Base-by-base conservation (phyloP, 2,888 invertebrate genomes). In the Flexamia atlantica region DNA sequence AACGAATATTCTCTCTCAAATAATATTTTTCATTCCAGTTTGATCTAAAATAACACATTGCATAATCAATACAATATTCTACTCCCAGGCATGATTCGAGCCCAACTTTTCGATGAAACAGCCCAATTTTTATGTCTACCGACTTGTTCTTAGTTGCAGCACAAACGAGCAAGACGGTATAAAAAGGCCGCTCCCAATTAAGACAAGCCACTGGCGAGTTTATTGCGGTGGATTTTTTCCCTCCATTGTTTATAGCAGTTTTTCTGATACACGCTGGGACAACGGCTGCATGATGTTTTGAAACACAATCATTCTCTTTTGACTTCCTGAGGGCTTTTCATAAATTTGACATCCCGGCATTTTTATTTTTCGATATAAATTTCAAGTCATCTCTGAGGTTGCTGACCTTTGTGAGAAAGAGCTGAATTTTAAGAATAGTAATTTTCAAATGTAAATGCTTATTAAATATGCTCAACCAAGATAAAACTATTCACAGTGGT, bases 161-260 rank as follows among this genome's bases (percentile, higher is more conserved):
- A 64, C 28, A 20, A 30, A 28, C 64, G 14, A 30, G 25, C 28
- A 10, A 9, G 28, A 9, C 1, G 5, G 53, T 53, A 23, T 2
- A 53, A 53, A 53, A 53, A 53, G 23, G 4, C 64, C 64, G 64
- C 28, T 28, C 17, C 64, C 64, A 64, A 64, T 64, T 64, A 64
- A 64, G 30, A 28, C 64, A 14, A 64, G 10, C 25, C 28, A 23
- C 23, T 30, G 20, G 28, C 1, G 28, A 64, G 28, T 64, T 64
- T 64, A 64, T 64, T 64, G 64, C 25, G 7, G 28, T 28, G 28
- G 28, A 64, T 64, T 64, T 64, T 64, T 64, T 64, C 64, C 64
- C 17, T 28, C 30, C 64, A 30, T 64, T 64, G 64, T 64, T 64
- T 64, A 64, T 64, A 14, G 30, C 64, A 64, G 64, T 64, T 64